These are phyloP conservation scores for Xanthia icteritia DNA, from an alignment of 2,888 invertebrate genomes.

Conservation along the genomic window DNA sequence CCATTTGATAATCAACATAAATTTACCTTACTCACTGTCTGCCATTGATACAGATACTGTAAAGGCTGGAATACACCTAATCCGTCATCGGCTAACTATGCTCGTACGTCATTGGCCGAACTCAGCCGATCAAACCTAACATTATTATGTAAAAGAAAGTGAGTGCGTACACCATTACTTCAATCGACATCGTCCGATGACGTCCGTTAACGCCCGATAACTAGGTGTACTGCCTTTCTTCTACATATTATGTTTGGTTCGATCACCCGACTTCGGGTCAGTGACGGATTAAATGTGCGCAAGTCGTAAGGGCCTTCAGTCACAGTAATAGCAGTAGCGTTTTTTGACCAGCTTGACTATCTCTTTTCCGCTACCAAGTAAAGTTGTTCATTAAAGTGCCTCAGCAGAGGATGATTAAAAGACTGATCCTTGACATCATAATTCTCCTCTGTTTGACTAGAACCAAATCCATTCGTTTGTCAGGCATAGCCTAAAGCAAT, in stretches of 20 bases:
- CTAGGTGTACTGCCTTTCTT: neutral
- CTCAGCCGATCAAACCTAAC: neutral
- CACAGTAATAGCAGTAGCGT: neutral
- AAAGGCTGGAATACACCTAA: neutral
- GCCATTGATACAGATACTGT: neutral
- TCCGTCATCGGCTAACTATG: neutral
- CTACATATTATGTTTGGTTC: neutral
- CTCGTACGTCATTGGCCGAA: neutral
- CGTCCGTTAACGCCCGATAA: neutral
- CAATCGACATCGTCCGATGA: neutral
- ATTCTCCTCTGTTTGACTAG: neutral
- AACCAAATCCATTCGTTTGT: neutral
- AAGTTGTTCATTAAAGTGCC: neutral
- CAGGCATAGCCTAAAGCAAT: neutral
- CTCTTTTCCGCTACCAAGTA: neutral
- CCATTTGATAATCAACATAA: neutral
- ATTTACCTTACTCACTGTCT: neutral
- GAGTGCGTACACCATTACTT: neutral
- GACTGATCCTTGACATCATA: neutral
- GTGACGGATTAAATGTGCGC: neutral
- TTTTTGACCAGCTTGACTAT: neutral
- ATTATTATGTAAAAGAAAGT: neutral
- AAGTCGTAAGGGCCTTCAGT: neutral
- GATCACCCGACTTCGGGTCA: neutral
- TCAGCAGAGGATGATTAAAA: neutral